Conservation (phyloP, 2,888 invertebrate genomes). For the Acanthosepion pharaonis region DNA sequence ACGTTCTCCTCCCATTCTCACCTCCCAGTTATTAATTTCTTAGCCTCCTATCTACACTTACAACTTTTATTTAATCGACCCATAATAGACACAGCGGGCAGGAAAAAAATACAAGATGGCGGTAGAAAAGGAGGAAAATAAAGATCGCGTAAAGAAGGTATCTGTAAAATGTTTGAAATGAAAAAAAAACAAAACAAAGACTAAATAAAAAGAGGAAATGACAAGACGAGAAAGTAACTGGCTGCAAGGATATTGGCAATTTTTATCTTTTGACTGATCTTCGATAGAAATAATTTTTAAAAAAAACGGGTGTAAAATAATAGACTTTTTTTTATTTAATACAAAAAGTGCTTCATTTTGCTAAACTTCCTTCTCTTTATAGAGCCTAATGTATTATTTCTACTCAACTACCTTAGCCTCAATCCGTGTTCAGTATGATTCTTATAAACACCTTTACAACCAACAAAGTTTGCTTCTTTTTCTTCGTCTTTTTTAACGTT, state of each 20-base stretch:
- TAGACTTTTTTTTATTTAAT: not conserved
- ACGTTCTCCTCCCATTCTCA: too few species aligned
- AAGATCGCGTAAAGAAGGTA: not conserved
- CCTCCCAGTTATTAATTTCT: too few species aligned
- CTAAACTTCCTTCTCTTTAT: not conserved
- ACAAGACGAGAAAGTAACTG: not conserved
- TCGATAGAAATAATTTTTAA: not conserved
- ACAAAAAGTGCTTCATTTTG: not conserved
- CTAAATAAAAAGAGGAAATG: not conserved
- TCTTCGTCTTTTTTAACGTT: not conserved
- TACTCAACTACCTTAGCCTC: not conserved
- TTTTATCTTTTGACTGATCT: constrained; percentile 10
- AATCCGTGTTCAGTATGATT: not conserved
- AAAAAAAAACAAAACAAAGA: not conserved
- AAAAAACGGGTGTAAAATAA: not conserved
- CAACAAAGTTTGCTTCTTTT: not conserved
- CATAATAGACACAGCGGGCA: not conserved
- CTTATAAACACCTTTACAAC: not conserved
- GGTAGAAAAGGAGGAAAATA: not conserved
- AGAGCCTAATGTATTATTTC: not conserved
- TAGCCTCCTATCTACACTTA: too few species aligned
- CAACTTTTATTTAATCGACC: too few species aligned
- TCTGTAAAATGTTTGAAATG: not conserved
- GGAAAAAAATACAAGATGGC: not conserved
- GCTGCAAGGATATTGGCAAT: constrained; percentile 33